These are phyloP conservation scores for human DNA, from an alignment of 2,113 vertebrate genomes.

Conservation along the genomic window GRCh38 chr1:180815001-180815500, in stretches of 20 bases:
- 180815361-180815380: slow-evolving; percentile 64
- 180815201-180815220: background rate
- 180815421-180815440: slow-evolving; percentile 68
- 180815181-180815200: slow-evolving; percentile 26
- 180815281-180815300: background rate
- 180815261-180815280: background rate
- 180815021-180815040: background rate
- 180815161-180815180: background rate
- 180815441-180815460: background rate
- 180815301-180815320: slow-evolving; percentile 50
- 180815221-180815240: slow-evolving; percentile 14
- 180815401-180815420: slow-evolving; percentile 33
- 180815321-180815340: background rate
- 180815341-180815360: slow-evolving; percentile 18
- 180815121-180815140: background rate
- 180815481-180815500: slow-evolving; percentile 50
- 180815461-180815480: slow-evolving; percentile 52
- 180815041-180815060: background rate
- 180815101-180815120: background rate
- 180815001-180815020: background rate
- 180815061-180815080: background rate
- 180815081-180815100: background rate
- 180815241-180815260: slow-evolving; percentile 15
- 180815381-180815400: background rate
- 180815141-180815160: background rate